A percentile compares a stretch with the other conserved stretches of the same genome.
These are phyloP conservation scores for Pseudachorutes palmiensis DNA, from an alignment of 1,140 invertebrate genomes.

Conservation along the genomic window DNA sequence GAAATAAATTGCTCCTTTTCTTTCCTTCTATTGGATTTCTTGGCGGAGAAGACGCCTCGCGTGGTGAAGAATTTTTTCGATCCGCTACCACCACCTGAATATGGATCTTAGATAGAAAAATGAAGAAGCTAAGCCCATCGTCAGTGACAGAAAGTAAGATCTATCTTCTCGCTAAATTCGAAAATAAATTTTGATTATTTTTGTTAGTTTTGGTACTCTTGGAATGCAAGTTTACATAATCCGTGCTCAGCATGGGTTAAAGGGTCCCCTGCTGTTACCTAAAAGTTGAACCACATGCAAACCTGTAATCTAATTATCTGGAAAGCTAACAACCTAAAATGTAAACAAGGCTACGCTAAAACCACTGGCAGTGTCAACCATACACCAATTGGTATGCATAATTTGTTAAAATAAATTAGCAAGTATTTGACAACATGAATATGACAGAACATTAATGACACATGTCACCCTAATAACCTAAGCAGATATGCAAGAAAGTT, in stretches of 20 bases:
- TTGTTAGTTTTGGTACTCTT: too few species aligned
- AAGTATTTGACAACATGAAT: background rate
- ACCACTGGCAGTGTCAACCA: too few species aligned
- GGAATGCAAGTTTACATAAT: background rate
- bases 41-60: too few species aligned
- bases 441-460: background rate
- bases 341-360: too few species aligned
- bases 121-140: background rate
- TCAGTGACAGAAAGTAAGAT: background rate
- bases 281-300: background rate
- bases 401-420: conserved; percentile 3
- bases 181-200: background rate
- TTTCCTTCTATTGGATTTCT: too few species aligned
- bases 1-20: conserved; percentile 10
- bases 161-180: background rate
- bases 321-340: too few species aligned
- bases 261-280: background rate
- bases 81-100: too few species aligned
- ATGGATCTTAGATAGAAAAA: background rate
- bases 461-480: too few species aligned
- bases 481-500: too few species aligned
- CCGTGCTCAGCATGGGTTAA: too few species aligned
- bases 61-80: too few species aligned
- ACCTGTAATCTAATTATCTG: background rate
- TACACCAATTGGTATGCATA: background rate